These are phyloP conservation scores for Rhombomys opimus DNA, from an alignment of 2,113 vertebrate genomes.

Conservation along the genomic window DNA sequence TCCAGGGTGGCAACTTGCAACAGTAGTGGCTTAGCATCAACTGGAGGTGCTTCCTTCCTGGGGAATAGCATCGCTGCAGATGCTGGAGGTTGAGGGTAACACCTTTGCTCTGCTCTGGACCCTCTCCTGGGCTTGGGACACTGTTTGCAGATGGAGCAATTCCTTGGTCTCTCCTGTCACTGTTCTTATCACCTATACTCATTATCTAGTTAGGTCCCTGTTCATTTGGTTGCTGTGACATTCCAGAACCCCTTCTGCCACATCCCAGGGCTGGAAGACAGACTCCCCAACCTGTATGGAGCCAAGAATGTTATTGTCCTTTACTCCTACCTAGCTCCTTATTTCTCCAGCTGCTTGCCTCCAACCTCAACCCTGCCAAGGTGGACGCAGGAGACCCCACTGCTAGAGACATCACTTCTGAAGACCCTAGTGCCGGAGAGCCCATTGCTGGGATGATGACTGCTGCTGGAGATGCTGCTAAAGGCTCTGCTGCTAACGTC, in stretches of 20 bases:
- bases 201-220: background rate
- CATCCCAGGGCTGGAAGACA: background rate
- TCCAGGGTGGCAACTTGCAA: background rate
- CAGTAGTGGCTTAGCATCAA: background rate
- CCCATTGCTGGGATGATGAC: background rate
- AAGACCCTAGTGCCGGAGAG: background rate
- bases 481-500: too few species aligned
- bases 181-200: background rate
- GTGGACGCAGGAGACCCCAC: background rate
- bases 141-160: background rate
- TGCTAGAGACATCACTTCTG: background rate
- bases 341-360: too few species aligned
- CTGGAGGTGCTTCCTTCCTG: background rate
- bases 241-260: background rate
- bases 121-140: background rate
- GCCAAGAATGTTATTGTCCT: background rate
- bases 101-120: background rate
- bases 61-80: background rate
- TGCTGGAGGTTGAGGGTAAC: background rate
- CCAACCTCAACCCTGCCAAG: background rate
- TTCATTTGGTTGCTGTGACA: background rate
- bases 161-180: background rate
- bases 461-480: background rate
- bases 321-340: background rate
- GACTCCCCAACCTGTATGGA: background rate